Evolutionary conservation across 2,888 invertebrate species (phyloP).

Genomic region (Drosophila birchii): DNA sequence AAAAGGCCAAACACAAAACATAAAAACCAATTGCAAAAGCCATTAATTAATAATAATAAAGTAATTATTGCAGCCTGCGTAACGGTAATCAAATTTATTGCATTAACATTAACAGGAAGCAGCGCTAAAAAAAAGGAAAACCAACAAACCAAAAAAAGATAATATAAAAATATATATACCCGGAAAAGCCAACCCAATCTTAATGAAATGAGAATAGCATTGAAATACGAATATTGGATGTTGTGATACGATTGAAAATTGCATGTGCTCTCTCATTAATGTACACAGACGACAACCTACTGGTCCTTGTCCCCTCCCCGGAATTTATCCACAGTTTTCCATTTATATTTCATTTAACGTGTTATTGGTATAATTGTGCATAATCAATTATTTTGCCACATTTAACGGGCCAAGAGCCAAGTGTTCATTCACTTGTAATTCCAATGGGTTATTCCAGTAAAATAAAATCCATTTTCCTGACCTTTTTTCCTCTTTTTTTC

Average conservation of each 20-base stretch:
- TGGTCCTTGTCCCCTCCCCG: neutral
- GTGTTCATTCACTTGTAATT: slow-evolving; percentile 26
- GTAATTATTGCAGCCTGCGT: slow-evolving; percentile 33
- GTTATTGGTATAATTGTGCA: slow-evolving; percentile 70
- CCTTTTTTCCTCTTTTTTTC: neutral
- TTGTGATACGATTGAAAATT: slow-evolving; percentile 72
- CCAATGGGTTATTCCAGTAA: slow-evolving; percentile 31
- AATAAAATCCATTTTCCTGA: slow-evolving; percentile 17
- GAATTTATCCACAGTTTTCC: slow-evolving; percentile 21
- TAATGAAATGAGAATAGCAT: slow-evolving; percentile 27
- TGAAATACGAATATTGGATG: slow-evolving; percentile 73
- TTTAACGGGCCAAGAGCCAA: slow-evolving; percentile 58
- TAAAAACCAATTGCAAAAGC: slow-evolving; percentile 46
- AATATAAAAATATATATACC: slow-evolving; percentile 8
- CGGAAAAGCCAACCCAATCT: slow-evolving; percentile 30
- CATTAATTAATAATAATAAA: slow-evolving; percentile 44
- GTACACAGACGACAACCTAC: neutral
- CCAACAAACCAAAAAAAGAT: neutral
- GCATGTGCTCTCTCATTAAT: slow-evolving; percentile 23
- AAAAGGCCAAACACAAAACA: slow-evolving; percentile 49
- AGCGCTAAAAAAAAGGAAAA: slow-evolving; percentile 5
- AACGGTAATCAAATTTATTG: slow-evolving; percentile 41
- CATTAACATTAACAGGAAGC: slow-evolving; percentile 44
- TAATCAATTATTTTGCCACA: slow-evolving; percentile 80
- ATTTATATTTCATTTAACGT: slow-evolving; percentile 58